Evolutionary conservation across 2,797 vertebrate species (phyloP), one percentile per base, ranked within the genome.

Genomic region (Cynodonichthys magdalenae): DNA sequence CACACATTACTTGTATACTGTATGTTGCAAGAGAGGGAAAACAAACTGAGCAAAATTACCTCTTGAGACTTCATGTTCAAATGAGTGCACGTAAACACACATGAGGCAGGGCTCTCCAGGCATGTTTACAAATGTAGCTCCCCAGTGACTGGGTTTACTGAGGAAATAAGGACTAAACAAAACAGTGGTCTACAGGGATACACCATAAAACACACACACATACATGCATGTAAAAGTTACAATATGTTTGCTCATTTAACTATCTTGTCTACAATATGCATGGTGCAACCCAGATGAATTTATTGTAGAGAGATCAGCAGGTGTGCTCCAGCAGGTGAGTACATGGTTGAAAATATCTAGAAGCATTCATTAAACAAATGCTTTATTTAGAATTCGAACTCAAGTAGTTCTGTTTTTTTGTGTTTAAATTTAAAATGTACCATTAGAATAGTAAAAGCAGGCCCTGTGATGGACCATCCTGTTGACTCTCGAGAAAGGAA

Each of bases 91-190:
- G 67, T 63, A 68, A 29, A 77, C 73, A 71, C 67, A 70, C 54
- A 63, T 27, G 44, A 79, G 51, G 54, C 57, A 66, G 69, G 78
- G 64, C 66, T 86, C 89, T 85, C 61, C 77, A 85, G 84, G 88
- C 89, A 69, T 93, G 90, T 93, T 93, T 92, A 91, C 89, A 84
- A 75, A 92, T 72, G 74, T 70, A 42, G 67, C 65, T 92, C 91
- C 91, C 90, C 59, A 78, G 90, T 85, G 92, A 82, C 79, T 58
- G 58, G 59, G 77, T 68, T 80, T 75, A 77, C 79, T 84, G 77
- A 73, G 80, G 74, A 48, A 63, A 85, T 85, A 84, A 86, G 87
- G 74, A 56, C 72, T 77, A 89, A 92, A 91, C 89, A 90, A 83
- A 79, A 86, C 76, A 76, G 69, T 20, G 19, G 83, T 89, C 89